Conservation (phyloP, 2,113 vertebrate species). For the Ceyx cyanopectus region DNA sequence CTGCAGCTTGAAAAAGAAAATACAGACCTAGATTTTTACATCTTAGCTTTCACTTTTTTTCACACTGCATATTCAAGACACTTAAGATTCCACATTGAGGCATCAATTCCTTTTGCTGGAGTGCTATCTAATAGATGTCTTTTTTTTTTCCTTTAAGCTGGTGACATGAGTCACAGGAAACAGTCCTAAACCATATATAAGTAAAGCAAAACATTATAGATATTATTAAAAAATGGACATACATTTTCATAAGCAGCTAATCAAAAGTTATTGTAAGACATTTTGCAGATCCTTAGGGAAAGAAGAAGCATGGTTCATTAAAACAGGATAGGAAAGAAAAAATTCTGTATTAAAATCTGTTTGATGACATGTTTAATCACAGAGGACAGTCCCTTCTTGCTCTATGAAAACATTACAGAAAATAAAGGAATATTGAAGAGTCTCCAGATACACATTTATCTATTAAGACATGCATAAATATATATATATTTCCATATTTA, state of each 20-base stretch:
- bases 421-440: not conserved
- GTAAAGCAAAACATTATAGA: not conserved
- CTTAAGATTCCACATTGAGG: not conserved
- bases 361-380: conserved; percentile 56
- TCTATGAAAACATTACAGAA: not conserved
- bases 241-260: conserved; percentile 58
- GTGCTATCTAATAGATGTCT: not conserved
- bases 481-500: conserved; percentile 6
- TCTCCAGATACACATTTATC: conserved; percentile 22
- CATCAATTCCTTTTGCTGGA: not conserved
- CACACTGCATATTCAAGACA: not conserved
- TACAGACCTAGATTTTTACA: not conserved
- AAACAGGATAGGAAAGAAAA: not conserved
- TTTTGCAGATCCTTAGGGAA: conserved; percentile 59
- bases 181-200: not conserved
- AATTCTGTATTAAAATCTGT: conserved; percentile 51
- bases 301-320: conserved; percentile 53
- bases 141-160: not conserved
- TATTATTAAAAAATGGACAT: conserved; percentile 16
- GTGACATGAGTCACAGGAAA: not conserved
- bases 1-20: not conserved
- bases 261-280: conserved; percentile 52
- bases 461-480: conserved; percentile 21
- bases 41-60: not conserved
- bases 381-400: conserved; percentile 18